phyloP scores from a whole-genome alignment of 2,113 vertebrate genomes.

The Eublepharis macularius region DNA sequence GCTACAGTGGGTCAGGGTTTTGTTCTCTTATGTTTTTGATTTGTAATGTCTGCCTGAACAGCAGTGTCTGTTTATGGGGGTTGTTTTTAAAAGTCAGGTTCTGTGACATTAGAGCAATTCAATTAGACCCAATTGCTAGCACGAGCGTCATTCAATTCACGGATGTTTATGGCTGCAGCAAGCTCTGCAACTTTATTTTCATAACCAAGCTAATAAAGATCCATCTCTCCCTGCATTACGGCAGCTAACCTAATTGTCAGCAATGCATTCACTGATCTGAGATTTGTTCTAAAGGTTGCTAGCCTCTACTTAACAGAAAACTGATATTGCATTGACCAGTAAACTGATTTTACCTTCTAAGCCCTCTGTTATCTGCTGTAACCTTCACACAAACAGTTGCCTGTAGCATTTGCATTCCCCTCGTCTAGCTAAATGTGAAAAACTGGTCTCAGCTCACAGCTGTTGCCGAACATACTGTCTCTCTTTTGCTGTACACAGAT shows the following conservation, averaged over 20 bases:
- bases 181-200: not conserved
- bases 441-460: constrained; percentile 7
- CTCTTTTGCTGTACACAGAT: not conserved
- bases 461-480: not conserved
- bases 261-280: not conserved
- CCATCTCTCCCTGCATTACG: not conserved
- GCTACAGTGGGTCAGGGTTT: constrained; percentile 11
- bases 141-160: not conserved
- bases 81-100: not conserved
- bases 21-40: constrained; percentile 27
- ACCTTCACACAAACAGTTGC: not conserved
- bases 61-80: not conserved
- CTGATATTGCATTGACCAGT: not conserved
- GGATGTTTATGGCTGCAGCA: not conserved
- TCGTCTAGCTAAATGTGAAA: constrained; percentile 31
- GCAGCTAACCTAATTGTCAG: not conserved
- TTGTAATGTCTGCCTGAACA: not conserved
- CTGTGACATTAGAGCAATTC: not conserved
- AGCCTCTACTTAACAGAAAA: not conserved
- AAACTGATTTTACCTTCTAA: not conserved
- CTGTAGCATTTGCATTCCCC: not conserved
- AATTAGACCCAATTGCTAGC: not conserved
- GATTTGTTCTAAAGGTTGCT: not conserved
- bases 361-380: not conserved
- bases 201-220: constrained; percentile 10